A percentile compares a stretch with the other conserved stretches of the same genome.
Conservation (phyloP, 2,113 vertebrate genomes). For the Hipposideros armiger region DNA sequence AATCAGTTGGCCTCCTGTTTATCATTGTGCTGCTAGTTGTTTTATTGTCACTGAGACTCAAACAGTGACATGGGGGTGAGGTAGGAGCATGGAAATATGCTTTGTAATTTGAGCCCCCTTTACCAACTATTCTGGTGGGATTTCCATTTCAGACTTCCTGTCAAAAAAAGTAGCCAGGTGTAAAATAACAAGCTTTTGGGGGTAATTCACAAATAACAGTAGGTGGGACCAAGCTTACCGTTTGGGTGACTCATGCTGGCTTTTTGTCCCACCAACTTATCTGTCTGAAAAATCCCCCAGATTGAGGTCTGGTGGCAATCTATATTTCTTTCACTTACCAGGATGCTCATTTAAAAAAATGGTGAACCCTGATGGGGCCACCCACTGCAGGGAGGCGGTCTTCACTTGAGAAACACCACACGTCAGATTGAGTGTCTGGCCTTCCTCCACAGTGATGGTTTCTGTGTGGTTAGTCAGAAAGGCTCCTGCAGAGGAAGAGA, state of each 20-base stretch:
- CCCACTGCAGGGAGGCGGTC: conserved; percentile 72
- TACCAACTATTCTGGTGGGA: conserved; percentile 26
- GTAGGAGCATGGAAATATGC: not conserved
- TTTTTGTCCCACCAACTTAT: not conserved
- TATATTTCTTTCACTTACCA: conserved; percentile 70
- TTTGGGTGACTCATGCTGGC: conserved; percentile 52
- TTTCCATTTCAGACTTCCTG: conserved; percentile 81
- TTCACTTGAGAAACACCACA: not conserved
- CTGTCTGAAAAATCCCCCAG: conserved; percentile 49
- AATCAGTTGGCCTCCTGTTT: not conserved
- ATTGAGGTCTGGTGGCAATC: not conserved
- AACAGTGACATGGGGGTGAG: not conserved
- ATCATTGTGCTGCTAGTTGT: not conserved
- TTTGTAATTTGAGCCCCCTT: conserved; percentile 50
- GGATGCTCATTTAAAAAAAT: conserved; percentile 75
- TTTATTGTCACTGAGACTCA: not conserved
- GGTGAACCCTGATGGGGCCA: conserved; percentile 77
- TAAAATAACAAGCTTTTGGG: not conserved
- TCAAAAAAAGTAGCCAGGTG: not conserved
- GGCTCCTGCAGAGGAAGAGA: conserved; percentile 53
- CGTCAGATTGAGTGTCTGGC: conserved; percentile 7
- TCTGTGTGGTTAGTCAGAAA: not conserved
- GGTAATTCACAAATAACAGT: not conserved
- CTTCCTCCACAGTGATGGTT: conserved; percentile 67
- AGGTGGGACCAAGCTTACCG: conserved; percentile 39